phyloP scores from a whole-genome alignment of 2,797 vertebrate genomes.

The Halcyon badia region DNA sequence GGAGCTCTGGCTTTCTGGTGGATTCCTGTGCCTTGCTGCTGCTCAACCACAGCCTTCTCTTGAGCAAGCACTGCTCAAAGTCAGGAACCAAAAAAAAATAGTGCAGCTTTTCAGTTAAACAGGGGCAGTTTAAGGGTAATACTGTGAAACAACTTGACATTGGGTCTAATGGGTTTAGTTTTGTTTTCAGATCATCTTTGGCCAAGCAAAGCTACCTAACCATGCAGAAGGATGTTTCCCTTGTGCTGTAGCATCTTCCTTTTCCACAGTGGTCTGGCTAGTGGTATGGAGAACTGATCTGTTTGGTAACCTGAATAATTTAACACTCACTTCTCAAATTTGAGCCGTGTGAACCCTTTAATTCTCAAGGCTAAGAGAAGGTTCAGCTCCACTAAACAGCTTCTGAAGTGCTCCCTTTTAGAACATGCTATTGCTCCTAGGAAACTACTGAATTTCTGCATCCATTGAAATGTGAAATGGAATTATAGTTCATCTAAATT shows the following conservation, averaged over 20 bases:
- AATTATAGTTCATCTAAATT: neutral
- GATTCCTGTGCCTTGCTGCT: neutral
- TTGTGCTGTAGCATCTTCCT: neutral
- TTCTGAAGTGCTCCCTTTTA: neutral
- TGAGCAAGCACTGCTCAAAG: fast-evolving
- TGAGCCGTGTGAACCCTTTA: neutral
- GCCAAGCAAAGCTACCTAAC: neutral
- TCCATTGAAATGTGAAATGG: neutral
- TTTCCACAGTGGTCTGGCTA: neutral
- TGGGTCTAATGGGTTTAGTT: neutral
- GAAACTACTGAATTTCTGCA: neutral
- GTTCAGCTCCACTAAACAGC: neutral
- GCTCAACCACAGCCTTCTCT: neutral
- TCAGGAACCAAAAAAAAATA: fast-evolving
- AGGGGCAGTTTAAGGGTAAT: neutral
- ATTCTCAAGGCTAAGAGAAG: neutral
- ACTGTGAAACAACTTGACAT: neutral
- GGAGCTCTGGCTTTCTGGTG: neutral
- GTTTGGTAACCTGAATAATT: neutral
- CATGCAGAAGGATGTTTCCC: neutral
- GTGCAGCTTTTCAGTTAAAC: neutral
- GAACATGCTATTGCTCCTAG: neutral
- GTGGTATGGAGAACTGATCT: neutral
- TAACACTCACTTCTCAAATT: neutral
- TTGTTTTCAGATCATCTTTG: neutral